Conservation (phyloP, 2,797 vertebrate genomes). For the Benthosema pterotum region DNA sequence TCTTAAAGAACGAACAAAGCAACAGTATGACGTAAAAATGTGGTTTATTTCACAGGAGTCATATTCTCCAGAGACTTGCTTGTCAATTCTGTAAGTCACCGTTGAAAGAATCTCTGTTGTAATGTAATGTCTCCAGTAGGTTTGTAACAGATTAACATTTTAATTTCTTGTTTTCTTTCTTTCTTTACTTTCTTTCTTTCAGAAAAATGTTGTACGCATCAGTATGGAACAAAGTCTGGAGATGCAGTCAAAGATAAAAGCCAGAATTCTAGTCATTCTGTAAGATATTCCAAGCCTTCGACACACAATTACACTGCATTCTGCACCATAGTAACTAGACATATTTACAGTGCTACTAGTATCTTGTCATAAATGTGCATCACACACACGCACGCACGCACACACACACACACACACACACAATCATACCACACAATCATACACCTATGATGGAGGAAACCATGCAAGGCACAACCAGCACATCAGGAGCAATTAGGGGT, state of each 20-base stretch:
- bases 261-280: conserved; percentile 80
- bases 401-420: no score
- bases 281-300: conserved; percentile 63
- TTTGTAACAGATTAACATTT: background rate
- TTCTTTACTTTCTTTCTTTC: conserved; percentile 35
- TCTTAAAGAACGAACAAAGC: no score
- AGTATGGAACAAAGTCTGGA: conserved; percentile 70
- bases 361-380: no score
- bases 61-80: conserved; percentile 86
- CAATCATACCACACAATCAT: no score
- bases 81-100: conserved; percentile 75
- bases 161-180: conserved; percentile 14
- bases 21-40: no score
- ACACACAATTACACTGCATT: background rate
- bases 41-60: conserved; percentile 77
- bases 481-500: no score
- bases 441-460: no score
- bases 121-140: background rate
- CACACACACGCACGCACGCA: no score
- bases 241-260: conserved; percentile 72
- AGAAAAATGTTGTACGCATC: conserved; percentile 71
- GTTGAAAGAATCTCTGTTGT: background rate
- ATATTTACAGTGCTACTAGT: no score
- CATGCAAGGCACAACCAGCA: no score
- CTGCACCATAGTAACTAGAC: background rate